Percentiles rank a stretch among this genome's conserved stretches.
Evolutionary conservation across 2,888 invertebrate species (phyloP).

Genomic region (Mythimna lalbum): DNA sequence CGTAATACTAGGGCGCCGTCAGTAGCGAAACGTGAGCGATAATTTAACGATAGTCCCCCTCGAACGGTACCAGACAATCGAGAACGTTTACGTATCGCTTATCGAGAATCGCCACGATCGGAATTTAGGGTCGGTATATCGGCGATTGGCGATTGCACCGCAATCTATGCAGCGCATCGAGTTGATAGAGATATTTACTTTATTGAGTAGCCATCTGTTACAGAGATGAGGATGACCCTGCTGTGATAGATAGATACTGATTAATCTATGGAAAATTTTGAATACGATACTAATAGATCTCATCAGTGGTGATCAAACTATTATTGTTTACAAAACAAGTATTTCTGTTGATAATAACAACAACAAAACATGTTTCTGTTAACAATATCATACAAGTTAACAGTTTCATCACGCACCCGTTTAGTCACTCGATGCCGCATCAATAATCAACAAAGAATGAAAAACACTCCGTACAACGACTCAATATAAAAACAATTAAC

Average conservation of each 20-base stretch:
- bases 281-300: background rate
- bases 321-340: conserved; percentile 6
- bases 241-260: conserved; percentile 7
- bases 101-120: conserved; percentile 85
- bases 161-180: conserved; percentile 75
- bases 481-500: conserved; percentile 51
- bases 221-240: conserved; percentile 54
- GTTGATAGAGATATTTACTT: conserved; percentile 75
- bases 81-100: conserved; percentile 88
- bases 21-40: conserved; percentile 90
- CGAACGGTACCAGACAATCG: conserved; percentile 85
- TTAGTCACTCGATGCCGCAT: conserved; percentile 9
- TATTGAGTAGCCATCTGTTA: conserved; percentile 54
- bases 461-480: conserved; percentile 9
- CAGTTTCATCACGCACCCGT: conserved; percentile 16
- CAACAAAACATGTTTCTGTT: conserved; percentile 7
- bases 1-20: conserved; percentile 80
- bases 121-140: conserved; percentile 82
- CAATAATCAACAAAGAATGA: conserved; percentile 43
- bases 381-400: conserved; percentile 26
- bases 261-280: conserved; percentile 31
- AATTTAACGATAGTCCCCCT: conserved; percentile 84
- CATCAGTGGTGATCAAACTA: background rate
- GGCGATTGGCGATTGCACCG: conserved; percentile 63
- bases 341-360: conserved; percentile 2